Evolutionary conservation across 2,797 vertebrate species (phyloP).

Genomic region (Eutrigla gurnardus): DNA sequence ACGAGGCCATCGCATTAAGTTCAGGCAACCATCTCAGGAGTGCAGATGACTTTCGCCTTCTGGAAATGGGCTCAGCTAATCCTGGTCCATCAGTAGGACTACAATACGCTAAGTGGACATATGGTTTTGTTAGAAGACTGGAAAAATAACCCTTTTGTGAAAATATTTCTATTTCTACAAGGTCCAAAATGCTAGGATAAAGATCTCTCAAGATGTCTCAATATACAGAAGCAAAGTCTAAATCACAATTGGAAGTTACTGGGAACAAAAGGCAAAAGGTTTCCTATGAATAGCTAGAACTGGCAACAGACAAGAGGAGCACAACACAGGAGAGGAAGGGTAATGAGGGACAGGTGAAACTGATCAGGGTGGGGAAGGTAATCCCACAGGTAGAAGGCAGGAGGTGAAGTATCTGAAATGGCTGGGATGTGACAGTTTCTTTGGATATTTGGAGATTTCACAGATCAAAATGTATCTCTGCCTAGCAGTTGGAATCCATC

Average conservation of each 20-base stretch:
- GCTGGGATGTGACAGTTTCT: not conserved
- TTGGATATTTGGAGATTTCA: not conserved
- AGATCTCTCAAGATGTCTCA: not conserved
- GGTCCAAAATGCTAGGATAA: not conserved
- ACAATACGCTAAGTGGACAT: no score
- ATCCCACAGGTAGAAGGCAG: not conserved
- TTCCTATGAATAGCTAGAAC: not conserved
- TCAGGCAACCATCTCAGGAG: constrained; percentile 11
- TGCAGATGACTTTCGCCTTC: constrained; percentile 1
- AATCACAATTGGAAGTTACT: not conserved
- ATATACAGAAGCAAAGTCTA: not conserved
- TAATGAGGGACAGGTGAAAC: not conserved
- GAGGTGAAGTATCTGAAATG: not conserved
- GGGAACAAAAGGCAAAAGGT: not conserved
- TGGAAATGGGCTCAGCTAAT: constrained; percentile 31
- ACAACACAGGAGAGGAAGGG: not conserved
- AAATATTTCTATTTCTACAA: not conserved
- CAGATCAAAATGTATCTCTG: not conserved
- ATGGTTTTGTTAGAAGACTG: not conserved
- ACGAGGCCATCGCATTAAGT: not conserved
- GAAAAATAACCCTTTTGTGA: not conserved
- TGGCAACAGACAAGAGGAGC: not conserved
- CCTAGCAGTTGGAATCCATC: no score
- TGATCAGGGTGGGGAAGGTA: not conserved
- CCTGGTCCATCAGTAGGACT: not conserved